Evolutionary conservation across 2,888 invertebrate genomes (phyloP).

Genomic region (Thymelicus acteon): DNA sequence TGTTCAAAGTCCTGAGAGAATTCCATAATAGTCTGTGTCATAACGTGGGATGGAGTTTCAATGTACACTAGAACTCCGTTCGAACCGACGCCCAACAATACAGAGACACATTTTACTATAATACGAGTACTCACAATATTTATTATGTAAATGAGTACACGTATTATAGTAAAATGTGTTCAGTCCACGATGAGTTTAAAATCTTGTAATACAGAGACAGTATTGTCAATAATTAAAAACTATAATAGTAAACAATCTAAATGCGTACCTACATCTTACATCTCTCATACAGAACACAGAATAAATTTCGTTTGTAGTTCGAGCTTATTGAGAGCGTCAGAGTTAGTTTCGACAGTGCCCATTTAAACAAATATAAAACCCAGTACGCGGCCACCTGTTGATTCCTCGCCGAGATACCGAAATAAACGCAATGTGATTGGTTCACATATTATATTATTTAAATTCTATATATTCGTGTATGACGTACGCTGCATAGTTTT

Average conservation of each 20-base stretch:
- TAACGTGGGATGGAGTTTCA: no score
- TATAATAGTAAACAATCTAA: conserved; percentile 15
- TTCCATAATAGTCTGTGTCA: no score
- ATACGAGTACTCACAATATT: no score
- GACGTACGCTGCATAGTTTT: conserved; percentile 19
- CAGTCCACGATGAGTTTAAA: no score
- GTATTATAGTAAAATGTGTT: no score
- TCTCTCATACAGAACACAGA: conserved; percentile 24
- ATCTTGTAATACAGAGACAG: background rate
- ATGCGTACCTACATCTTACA: conserved; percentile 18
- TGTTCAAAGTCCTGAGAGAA: no score
- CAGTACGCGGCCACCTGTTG: conserved; percentile 38
- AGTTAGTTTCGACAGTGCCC: conserved; percentile 38
- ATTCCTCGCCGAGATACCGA: conserved; percentile 35
- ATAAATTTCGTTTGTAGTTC: conserved; percentile 37
- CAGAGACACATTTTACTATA: background rate
- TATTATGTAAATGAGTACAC: no score
- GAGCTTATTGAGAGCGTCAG: conserved; percentile 36
- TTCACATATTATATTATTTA: background rate
- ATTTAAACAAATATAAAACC: conserved; percentile 39
- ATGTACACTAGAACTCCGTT: no score
- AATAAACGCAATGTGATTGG: conserved; percentile 35
- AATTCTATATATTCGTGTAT: conserved; percentile 21
- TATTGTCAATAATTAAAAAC: conserved; percentile 2
- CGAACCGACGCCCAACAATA: background rate